These are phyloP conservation scores for Hypotaenidia okinawae DNA, from an alignment of 2,797 vertebrate species.

Conservation along the genomic window DNA sequence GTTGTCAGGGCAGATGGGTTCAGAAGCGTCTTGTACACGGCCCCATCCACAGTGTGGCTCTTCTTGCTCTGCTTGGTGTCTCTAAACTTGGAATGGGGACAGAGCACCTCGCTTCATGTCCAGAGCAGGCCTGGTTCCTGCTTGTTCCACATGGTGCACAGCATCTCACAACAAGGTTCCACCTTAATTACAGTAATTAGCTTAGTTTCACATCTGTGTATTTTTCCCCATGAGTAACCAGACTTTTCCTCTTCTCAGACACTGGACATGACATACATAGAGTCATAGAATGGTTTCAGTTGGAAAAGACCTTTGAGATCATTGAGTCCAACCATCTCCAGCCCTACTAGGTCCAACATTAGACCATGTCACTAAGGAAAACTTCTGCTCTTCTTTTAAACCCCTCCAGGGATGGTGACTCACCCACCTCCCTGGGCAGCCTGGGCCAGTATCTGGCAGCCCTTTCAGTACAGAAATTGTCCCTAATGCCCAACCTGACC, in stretches of 20 bases:
- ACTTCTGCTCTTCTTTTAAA: no score
- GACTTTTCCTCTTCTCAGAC: neutral
- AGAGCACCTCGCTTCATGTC: rapidly evolving
- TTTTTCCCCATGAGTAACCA: neutral
- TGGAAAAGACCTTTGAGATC: no score
- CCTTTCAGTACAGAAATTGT: no score
- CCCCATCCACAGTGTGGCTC: neutral
- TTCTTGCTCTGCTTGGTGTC: neutral
- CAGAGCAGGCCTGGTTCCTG: neutral
- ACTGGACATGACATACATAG: neutral
- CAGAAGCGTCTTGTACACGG: no score
- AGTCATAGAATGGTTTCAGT: no score
- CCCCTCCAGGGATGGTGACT: no score
- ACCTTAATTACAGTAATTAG: neutral
- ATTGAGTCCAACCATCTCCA: no score
- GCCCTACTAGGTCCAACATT: no score
- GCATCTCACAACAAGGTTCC: neutral
- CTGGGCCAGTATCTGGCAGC: no score
- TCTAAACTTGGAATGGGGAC: neutral
- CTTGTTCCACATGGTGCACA: neutral
- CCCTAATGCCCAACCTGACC: no score
- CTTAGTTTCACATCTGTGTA: neutral
- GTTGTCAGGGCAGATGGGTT: neutral
- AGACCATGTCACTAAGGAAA: no score
- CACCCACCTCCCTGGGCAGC: no score